These are phyloP conservation scores for Chaetura pelagica DNA, from an alignment of 2,113 vertebrate genomes.

Conservation along the genomic window DNA sequence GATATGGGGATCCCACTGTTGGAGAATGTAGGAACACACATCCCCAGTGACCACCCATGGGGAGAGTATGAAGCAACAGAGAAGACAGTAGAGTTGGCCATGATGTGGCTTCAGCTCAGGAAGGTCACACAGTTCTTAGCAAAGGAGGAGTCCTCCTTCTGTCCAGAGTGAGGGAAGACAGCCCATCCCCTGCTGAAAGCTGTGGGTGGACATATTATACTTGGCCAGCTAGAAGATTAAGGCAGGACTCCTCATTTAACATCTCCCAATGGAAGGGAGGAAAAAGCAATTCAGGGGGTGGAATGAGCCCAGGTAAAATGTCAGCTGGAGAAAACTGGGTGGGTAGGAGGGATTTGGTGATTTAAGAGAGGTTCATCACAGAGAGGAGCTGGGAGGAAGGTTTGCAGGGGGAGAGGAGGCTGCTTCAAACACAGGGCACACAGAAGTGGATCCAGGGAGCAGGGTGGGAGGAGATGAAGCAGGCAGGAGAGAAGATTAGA, in stretches of 20 bases:
- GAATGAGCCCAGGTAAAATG: not conserved
- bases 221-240: not conserved
- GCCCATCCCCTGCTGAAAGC: conserved; percentile 36
- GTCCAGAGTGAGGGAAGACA: not conserved
- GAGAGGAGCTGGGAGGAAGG: not conserved
- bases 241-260: not conserved
- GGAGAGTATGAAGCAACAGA: not conserved
- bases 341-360: not conserved
- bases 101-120: not conserved
- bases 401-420: not conserved
- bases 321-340: not conserved
- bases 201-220: not conserved
- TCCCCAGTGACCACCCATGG: rapidly evolving
- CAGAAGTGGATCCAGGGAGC: not conserved
- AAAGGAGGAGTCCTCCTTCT: not conserved
- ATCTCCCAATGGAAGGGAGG: conserved; percentile 12
- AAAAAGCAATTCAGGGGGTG: not conserved
- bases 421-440: not conserved
- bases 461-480: conserved; percentile 33
- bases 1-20: not conserved
- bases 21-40: rapidly evolving
- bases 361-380: not conserved
- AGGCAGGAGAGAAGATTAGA: conserved; percentile 18
- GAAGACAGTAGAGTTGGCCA: not conserved
- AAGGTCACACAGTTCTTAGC: not conserved